These are phyloP conservation scores for Bugulina stolonifera DNA, from an alignment of 2,888 invertebrate genomes.

Conservation along the genomic window DNA sequence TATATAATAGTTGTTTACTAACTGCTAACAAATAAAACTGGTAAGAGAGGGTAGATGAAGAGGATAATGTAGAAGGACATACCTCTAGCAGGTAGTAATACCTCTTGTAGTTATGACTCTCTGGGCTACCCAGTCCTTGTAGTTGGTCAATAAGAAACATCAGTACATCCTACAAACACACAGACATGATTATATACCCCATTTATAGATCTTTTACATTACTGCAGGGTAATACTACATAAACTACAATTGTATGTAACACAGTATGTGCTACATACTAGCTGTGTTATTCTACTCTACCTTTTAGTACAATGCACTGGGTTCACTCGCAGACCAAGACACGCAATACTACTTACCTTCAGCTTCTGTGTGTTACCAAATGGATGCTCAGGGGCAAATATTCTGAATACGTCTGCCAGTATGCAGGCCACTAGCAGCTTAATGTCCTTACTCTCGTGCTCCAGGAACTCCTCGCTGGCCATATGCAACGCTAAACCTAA, in stretches of 20 bases:
- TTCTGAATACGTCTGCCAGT: conserved; percentile 89
- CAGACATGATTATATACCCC: too few relatives aligned
- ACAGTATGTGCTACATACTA: too few relatives aligned
- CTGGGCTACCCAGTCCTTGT: conserved; percentile 86
- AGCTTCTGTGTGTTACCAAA: conserved; percentile 93
- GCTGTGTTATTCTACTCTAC: too few relatives aligned
- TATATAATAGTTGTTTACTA: neutral
- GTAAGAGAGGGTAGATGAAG: neutral
- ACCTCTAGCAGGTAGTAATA: conserved; percentile 90
- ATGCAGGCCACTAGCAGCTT: conserved; percentile 92
- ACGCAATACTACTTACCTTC: conserved; percentile 55
- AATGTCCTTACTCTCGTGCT: conserved; percentile 83
- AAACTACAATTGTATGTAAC: too few relatives aligned
- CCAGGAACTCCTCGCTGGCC: conserved; percentile 85
- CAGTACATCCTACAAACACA: conserved; percentile 59
- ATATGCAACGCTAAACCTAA: conserved; percentile 72
- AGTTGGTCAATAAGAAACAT: conserved; percentile 89
- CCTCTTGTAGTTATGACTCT: conserved; percentile 92
- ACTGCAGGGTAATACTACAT: too few relatives aligned
- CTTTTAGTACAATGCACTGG: too few relatives aligned
- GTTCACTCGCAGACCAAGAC: too few relatives aligned
- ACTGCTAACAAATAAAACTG: neutral
- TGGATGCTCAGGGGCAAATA: conserved; percentile 95
- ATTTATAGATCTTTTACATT: too few relatives aligned
- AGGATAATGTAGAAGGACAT: conserved; percentile 22